A percentile compares a stretch with the other conserved stretches of the same genome.
These are phyloP conservation scores for Drosophila lacicola DNA, from an alignment of 2,888 invertebrate species.

Conservation along the genomic window DNA sequence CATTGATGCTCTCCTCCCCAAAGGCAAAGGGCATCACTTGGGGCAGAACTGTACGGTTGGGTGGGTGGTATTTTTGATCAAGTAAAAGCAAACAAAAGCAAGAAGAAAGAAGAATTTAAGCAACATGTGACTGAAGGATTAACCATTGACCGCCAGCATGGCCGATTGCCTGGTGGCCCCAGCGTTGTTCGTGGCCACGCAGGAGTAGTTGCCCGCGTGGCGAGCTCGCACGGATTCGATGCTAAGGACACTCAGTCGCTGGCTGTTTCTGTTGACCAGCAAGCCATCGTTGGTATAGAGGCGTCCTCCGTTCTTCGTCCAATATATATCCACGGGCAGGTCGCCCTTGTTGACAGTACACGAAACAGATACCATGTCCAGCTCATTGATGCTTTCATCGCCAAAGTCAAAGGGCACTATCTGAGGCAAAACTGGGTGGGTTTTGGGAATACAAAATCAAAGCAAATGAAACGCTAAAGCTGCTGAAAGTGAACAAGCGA, in stretches of 20 bases:
- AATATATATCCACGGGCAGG: conserved; percentile 90
- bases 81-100: conserved; percentile 41
- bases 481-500: not conserved
- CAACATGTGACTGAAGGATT: conserved; percentile 20
- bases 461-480: conserved; percentile 29
- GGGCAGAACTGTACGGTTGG: conserved; percentile 33
- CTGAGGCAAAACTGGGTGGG: conserved; percentile 88
- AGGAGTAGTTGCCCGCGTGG: conserved; percentile 88
- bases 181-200: conserved; percentile 87
- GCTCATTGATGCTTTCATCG: conserved; percentile 88
- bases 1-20: conserved; percentile 89
- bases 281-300: conserved; percentile 86
- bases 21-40: conserved; percentile 90
- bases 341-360: conserved; percentile 92
- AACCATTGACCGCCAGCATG: conserved; percentile 87
- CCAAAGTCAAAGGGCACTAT: conserved; percentile 91
- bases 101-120: conserved; percentile 19
- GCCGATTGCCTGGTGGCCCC: conserved; percentile 87
- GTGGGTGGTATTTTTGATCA: conserved; percentile 11
- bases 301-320: conserved; percentile 87
- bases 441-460: conserved; percentile 31
- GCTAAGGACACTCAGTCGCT: conserved; percentile 88
- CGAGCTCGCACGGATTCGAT: conserved; percentile 88
- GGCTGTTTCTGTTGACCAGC: conserved; percentile 87
- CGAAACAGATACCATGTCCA: conserved; percentile 89